Evolutionary conservation across 2,888 invertebrate species (phyloP).

Genomic region (Trissolcus brochymenae): DNA sequence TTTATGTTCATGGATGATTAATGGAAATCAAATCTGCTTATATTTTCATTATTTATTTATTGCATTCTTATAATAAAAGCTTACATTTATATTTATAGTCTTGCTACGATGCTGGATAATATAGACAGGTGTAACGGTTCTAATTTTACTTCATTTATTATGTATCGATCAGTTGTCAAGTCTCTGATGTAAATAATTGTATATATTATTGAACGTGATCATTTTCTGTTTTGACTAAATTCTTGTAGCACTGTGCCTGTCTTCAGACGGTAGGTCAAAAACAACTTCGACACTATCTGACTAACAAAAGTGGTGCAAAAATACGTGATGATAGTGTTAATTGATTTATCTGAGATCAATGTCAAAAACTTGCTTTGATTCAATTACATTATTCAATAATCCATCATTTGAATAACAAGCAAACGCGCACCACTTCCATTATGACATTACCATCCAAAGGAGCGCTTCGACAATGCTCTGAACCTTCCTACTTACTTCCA

Average conservation of each 20-base stretch:
- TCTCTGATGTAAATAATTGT: slow-evolving; percentile 36
- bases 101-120: slow-evolving; percentile 39
- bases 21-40: background rate
- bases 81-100: slow-evolving; percentile 32
- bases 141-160: slow-evolving; percentile 23
- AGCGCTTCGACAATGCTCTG: slow-evolving; percentile 23
- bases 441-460: slow-evolving; percentile 41
- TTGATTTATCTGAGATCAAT: slow-evolving; percentile 1
- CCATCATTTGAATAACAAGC: slow-evolving; percentile 1
- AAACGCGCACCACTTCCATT: slow-evolving; percentile 31
- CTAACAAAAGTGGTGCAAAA: slow-evolving; percentile 31
- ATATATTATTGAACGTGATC: slow-evolving; percentile 15
- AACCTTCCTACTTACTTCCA: background rate
- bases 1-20: too few species aligned
- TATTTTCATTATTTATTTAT: slow-evolving; percentile 41
- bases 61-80: slow-evolving; percentile 53
- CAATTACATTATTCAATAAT: background rate
- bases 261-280: slow-evolving; percentile 52
- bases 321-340: background rate
- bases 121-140: slow-evolving; percentile 38
- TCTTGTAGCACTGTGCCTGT: slow-evolving; percentile 25
- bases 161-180: slow-evolving; percentile 17
- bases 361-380: background rate
- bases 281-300: slow-evolving; percentile 34
- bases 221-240: slow-evolving; percentile 22